Percentiles rank a stretch among this genome's conserved stretches.
Evolutionary conservation across 2,797 vertebrate species (phyloP).

Genomic region (Esox masquinongy): DNA sequence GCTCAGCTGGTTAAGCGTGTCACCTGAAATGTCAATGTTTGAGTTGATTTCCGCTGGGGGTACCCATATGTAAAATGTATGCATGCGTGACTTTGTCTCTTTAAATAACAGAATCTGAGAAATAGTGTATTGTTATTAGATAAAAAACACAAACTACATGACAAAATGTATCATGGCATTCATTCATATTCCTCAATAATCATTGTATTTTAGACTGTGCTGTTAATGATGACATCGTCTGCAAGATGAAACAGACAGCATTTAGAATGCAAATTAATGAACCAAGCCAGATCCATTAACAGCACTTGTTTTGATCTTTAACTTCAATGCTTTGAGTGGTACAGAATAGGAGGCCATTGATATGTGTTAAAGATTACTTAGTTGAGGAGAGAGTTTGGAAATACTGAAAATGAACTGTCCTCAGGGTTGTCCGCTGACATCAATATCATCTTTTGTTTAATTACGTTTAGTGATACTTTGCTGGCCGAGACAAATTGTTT

Average conservation of each 20-base stretch:
- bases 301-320: slow-evolving; percentile 40
- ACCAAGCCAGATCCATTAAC: not conserved
- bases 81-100: too few relatives aligned
- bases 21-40: too few relatives aligned
- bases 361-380: not conserved
- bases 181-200: not conserved
- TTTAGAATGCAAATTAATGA: not conserved
- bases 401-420: not conserved
- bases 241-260: not conserved
- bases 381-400: not conserved
- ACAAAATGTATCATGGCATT: not conserved
- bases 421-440: too few relatives aligned
- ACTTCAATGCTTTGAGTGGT: slow-evolving; percentile 30
- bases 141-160: not conserved
- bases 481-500: too few relatives aligned
- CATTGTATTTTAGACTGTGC: not conserved
- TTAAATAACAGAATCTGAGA: too few relatives aligned
- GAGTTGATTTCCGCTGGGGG: too few relatives aligned
- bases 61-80: too few relatives aligned
- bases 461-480: too few relatives aligned
- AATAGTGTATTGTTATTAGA: not conserved
- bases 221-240: not conserved
- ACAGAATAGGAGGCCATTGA: slow-evolving; percentile 25
- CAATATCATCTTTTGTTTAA: too few relatives aligned
- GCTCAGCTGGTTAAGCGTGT: too few relatives aligned